Conservation (phyloP, 1,140 invertebrate genomes). For the Pseudomyrmex gracilis region DNA sequence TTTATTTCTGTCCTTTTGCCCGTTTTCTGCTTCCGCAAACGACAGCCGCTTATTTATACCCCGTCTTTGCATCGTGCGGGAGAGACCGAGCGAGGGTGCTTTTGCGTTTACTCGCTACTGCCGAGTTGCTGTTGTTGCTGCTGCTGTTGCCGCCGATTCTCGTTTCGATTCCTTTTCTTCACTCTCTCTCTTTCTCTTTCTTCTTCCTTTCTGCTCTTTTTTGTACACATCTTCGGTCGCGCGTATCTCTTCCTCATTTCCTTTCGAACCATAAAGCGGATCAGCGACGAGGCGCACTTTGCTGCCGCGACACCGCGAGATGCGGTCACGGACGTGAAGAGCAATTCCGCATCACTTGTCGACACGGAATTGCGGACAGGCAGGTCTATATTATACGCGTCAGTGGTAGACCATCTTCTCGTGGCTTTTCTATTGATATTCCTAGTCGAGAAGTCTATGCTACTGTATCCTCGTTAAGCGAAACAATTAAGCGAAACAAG, state of each 20-base stretch:
- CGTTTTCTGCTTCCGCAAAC: constrained; percentile 85
- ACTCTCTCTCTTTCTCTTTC: constrained; percentile 3
- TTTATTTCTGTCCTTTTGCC: constrained; percentile 84
- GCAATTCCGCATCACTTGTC: constrained; percentile 79
- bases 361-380: constrained; percentile 66
- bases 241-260: constrained; percentile 1
- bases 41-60: constrained; percentile 86
- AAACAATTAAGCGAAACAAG: no score
- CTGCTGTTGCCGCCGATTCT: constrained; percentile 54
- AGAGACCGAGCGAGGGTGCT: constrained; percentile 70
- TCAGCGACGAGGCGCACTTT: constrained; percentile 63
- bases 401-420: neutral
- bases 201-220: neutral
- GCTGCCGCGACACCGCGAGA: constrained; percentile 65
- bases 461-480: no score
- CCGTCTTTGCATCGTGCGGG: constrained; percentile 83
- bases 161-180: neutral
- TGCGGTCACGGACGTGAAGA: constrained; percentile 61
- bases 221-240: constrained; percentile 9
- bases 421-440: no score
- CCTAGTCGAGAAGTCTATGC: no score
- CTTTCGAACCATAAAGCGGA: constrained; percentile 27
- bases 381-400: constrained; percentile 76
- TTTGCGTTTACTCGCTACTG: constrained; percentile 71
- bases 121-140: constrained; percentile 54